Base-by-base conservation (phyloP, 2,888 invertebrate genomes). In the Abrostola tripartita region DNA sequence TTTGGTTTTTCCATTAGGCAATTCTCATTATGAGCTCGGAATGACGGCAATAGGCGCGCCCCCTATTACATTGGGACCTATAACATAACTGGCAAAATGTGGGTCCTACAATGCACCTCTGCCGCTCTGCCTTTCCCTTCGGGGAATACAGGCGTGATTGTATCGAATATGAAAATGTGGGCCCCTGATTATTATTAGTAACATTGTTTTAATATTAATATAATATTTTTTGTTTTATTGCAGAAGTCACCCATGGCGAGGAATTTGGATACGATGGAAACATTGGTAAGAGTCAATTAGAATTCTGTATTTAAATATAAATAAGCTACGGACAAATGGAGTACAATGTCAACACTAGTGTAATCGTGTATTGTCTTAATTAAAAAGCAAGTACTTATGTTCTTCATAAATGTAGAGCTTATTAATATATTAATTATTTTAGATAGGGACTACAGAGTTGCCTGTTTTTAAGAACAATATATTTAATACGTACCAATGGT, bases 251-350 rank as follows among this genome's bases (percentile, higher is more conserved):
- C 36, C 81, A 82, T 14, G 92, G 92, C 36, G 95, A 95, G 78
- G 95, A 95, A 77, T 96, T 96, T 71, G 95, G 95, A 24, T 96
- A 96, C 80, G 95, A 95, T 82, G 96, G 95, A 68, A 88, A 88
- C 10, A 92, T 93, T 78, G 96, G 96, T 95, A 89, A 87, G 85
- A 58, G 64, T 38, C 6, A 61, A 61, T 54, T 50, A 37, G 50
- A 65, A 42, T 47, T 59, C n/a, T 8, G 51, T 40, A 37, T 54
- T 37, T 41, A 37, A 14, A 37, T 44, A 41, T 61, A 54, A 51
- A 42, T 42, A 63, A 73, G 67, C 14, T 66, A 44, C 41, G 65
- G n/a, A 40, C 7, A 40, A 41, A 40, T 11, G 0, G n/a, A 41
- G 7, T 6, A 47, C 8, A 7, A 14, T 6, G 44, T 24, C 9